Percentiles rank a stretch among this genome's conserved stretches.
These are phyloP conservation scores for Gambusia holbrooki DNA, from an alignment of 2,113 vertebrate species.

Conservation along the genomic window DNA sequence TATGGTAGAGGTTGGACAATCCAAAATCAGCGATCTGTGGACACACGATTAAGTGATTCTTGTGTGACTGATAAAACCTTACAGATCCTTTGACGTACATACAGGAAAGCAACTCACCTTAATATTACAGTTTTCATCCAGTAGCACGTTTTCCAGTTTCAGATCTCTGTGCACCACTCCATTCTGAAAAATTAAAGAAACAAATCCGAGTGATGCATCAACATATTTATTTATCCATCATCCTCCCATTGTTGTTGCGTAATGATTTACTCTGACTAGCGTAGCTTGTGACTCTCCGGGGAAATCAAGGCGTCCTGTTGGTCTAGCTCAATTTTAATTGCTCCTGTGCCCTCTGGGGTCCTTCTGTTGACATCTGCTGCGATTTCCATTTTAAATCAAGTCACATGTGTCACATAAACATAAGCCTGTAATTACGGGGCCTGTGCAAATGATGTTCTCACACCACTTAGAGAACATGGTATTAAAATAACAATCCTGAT, in stretches of 20 bases:
- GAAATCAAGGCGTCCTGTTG: constrained; percentile 60
- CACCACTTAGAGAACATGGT: constrained; percentile 45
- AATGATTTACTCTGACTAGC: constrained; percentile 54
- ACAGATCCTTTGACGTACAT: background rate
- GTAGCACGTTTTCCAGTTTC: constrained; percentile 98
- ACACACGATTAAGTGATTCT: constrained; percentile 31
- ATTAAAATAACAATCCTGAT: constrained; percentile 63
- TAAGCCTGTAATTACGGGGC: constrained; percentile 67
- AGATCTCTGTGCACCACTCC: constrained; percentile 97
- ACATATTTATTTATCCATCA: constrained; percentile 43
- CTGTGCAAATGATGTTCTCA: constrained; percentile 69
- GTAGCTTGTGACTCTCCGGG: constrained; percentile 42
- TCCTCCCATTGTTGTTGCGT: constrained; percentile 31
- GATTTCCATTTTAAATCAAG: constrained; percentile 46
- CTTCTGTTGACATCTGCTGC: constrained; percentile 65
- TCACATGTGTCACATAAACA: constrained; percentile 73
- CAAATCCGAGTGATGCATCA: constrained; percentile 21
- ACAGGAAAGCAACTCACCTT: constrained; percentile 82
- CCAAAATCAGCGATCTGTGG: constrained; percentile 96
- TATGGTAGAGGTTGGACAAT: constrained; percentile 96
- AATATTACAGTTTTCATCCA: constrained; percentile 98
- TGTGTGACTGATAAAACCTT: constrained; percentile 2
- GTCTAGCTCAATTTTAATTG: constrained; percentile 59
- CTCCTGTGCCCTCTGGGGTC: constrained; percentile 45
- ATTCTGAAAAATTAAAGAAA: constrained; percentile 82